These are phyloP conservation scores for Phylloscopus collybita DNA, from an alignment of 2,797 vertebrate species.

Conservation along the genomic window DNA sequence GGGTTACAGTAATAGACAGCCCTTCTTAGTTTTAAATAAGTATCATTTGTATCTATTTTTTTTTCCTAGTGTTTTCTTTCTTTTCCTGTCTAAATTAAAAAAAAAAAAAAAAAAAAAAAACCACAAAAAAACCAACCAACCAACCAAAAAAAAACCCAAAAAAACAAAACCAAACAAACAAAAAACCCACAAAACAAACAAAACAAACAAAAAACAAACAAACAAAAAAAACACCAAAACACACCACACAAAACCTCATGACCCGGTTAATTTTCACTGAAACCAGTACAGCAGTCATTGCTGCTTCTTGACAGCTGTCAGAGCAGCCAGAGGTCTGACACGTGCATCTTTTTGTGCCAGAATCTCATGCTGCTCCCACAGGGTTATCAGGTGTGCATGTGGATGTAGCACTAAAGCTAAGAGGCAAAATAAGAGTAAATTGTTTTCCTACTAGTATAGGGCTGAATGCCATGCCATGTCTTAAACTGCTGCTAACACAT, in stretches of 20 bases:
- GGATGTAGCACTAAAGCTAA: background rate
- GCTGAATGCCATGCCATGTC: background rate
- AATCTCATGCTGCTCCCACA: background rate
- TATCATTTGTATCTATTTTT: background rate
- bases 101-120: background rate
- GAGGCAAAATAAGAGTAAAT: background rate
- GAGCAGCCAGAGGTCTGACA: background rate
- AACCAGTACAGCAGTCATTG: background rate
- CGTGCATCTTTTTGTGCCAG: background rate
- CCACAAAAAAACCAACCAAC: too few species aligned
- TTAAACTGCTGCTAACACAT: fast-evolving
- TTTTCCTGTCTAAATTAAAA: background rate
- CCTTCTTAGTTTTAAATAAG: background rate
- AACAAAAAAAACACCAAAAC: too few species aligned
- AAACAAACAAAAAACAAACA: too few species aligned
- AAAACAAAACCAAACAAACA: too few species aligned
- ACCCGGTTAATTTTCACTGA: background rate
- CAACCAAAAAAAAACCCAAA: background rate
- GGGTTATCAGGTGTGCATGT: fast-evolving
- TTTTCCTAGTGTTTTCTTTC: background rate
- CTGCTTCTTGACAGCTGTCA: background rate
- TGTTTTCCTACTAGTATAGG: background rate
- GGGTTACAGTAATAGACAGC: background rate
- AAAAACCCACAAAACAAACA: too few species aligned
- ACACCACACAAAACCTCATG: background rate